These are phyloP conservation scores for Centropristis striata DNA, from an alignment of 2,113 vertebrate genomes.

Conservation along the genomic window DNA sequence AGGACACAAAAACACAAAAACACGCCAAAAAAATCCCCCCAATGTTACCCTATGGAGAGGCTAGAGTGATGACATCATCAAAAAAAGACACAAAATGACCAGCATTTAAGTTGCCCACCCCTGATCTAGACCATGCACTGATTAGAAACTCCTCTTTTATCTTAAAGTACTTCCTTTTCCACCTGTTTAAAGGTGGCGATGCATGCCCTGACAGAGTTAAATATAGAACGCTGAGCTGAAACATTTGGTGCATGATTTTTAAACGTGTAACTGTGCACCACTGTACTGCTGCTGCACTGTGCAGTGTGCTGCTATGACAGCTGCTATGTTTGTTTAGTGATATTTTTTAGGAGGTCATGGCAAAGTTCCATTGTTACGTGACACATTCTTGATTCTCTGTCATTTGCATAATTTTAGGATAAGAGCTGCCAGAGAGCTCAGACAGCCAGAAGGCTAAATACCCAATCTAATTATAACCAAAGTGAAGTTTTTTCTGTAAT, in stretches of 20 bases:
- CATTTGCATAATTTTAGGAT: neutral
- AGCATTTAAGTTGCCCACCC: too few species aligned
- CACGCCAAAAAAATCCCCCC: too few species aligned
- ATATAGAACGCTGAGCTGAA: neutral
- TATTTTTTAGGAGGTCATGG: neutral
- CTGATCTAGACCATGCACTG: constrained; percentile 46
- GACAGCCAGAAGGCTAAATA: too few species aligned
- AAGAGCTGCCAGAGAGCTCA: neutral
- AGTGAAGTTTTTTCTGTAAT: too few species aligned
- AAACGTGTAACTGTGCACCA: neutral
- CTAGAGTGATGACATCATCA: too few species aligned
- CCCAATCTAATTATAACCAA: too few species aligned
- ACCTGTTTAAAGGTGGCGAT: constrained; percentile 24
- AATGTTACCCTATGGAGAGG: too few species aligned
- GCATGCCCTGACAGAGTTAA: constrained; percentile 15
- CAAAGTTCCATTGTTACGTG: neutral
- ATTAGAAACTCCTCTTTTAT: constrained; percentile 66
- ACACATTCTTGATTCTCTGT: neutral
- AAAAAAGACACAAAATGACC: too few species aligned
- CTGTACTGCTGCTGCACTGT: neutral
- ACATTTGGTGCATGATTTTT: neutral
- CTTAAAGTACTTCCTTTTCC: constrained; percentile 21
- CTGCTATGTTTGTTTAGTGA: too few species aligned
- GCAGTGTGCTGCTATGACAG: too few species aligned
- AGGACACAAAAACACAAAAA: too few species aligned